A percentile compares a stretch with the other conserved stretches of the same genome.
Conservation (phyloP, 2,797 vertebrate species). For the Centroberyx gerrardi region DNA sequence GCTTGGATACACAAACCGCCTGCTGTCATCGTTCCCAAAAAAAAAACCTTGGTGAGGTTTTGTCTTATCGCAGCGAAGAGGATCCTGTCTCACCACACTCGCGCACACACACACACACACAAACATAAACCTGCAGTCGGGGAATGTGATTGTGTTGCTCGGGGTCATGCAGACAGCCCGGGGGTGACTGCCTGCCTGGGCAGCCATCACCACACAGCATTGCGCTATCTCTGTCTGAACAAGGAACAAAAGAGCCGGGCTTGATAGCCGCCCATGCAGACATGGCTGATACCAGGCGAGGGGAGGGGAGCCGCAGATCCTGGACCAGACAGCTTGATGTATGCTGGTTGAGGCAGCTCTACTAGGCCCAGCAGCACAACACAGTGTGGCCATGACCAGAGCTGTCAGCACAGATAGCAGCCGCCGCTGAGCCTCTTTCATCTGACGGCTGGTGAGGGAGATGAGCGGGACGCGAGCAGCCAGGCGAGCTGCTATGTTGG, state of each 20-base stretch:
- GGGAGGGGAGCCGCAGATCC: neutral
- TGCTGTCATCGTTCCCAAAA: conserved; percentile 19
- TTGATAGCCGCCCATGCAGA: conserved; percentile 11
- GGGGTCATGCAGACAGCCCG: neutral
- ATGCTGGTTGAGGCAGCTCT: conserved; percentile 11
- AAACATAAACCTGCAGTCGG: neutral
- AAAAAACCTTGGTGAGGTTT: conserved; percentile 11
- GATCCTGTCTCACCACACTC: conserved; percentile 1
- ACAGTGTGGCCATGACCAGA: conserved; percentile 2
- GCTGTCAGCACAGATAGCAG: conserved; percentile 39
- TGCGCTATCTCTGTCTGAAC: conserved; percentile 20
- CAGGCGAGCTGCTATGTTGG: conserved; percentile 7
- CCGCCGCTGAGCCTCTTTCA: conserved; percentile 15
- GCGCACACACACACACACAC: conserved; percentile 1
- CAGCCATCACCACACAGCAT: conserved; percentile 30
- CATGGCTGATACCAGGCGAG: neutral
- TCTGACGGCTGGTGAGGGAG: conserved; percentile 20
- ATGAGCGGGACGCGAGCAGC: conserved; percentile 19
- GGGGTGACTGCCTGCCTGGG: neutral
- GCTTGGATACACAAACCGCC: neutral
- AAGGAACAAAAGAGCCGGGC: conserved; percentile 15
- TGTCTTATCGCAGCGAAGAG: neutral
- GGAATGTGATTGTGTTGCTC: conserved; percentile 8
- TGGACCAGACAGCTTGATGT: conserved; percentile 26
- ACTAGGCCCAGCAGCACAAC: conserved; percentile 9